A percentile compares a stretch with the other conserved stretches of the same genome.
Conservation (phyloP, 2,888 invertebrate genomes). For the Dynastes grantii region DNA sequence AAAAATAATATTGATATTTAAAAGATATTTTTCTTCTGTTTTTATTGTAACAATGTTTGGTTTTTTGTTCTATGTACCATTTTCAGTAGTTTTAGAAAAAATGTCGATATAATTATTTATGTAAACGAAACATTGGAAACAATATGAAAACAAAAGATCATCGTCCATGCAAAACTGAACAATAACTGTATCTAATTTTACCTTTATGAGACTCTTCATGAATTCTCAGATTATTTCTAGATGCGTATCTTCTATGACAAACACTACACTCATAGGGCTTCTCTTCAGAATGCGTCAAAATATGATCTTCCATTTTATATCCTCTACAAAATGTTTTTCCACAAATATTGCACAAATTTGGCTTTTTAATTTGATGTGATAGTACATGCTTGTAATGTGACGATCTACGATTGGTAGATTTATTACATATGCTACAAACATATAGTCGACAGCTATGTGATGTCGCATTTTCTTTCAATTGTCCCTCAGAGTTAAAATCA, state of each 20-base stretch:
- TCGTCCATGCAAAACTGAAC: no score
- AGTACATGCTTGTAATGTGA: constrained; percentile 57
- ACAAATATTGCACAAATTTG: constrained; percentile 60
- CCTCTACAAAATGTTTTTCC: constrained; percentile 60
- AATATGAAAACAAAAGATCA: no score
- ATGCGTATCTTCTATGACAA: constrained; percentile 60
- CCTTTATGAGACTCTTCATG: constrained; percentile 61
- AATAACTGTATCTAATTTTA: constrained; percentile 4
- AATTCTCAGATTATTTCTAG: constrained; percentile 60
- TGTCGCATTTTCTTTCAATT: constrained; percentile 55
- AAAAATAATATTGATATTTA: constrained; percentile 4
- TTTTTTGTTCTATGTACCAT: no score
- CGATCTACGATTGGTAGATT: constrained; percentile 55
- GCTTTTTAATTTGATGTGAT: constrained; percentile 58
- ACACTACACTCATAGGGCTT: constrained; percentile 59
- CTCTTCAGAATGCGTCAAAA: constrained; percentile 59
- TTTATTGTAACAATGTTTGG: no score
- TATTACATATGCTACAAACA: constrained; percentile 57
- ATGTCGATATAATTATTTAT: no score
- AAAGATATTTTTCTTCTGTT: background rate
- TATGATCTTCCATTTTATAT: constrained; percentile 60
- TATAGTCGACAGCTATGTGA: constrained; percentile 55
- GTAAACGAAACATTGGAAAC: no score
- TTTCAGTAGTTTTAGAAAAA: no score
- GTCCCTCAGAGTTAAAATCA: constrained; percentile 53